A percentile compares a stretch with the other conserved stretches of the same genome.
These are phyloP conservation scores for Ryuthela nishihirai DNA, from an alignment of 2,888 invertebrate species.

Conservation along the genomic window DNA sequence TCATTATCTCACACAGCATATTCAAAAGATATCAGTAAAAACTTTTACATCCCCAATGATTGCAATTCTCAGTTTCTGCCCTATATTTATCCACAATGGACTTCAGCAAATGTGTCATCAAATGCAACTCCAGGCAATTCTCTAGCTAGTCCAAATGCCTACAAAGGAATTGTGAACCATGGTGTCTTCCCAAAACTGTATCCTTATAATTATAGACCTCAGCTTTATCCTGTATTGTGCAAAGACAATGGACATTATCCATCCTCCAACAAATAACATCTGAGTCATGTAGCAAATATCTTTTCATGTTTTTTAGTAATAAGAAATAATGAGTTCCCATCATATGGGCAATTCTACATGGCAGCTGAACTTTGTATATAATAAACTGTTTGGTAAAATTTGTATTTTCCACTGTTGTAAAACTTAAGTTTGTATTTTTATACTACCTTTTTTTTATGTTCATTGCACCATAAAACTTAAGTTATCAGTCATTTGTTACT, in stretches of 20 bases:
- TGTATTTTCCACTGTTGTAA: too few species aligned
- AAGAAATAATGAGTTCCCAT: too few species aligned
- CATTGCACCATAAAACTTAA: too few species aligned
- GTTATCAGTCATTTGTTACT: too few species aligned
- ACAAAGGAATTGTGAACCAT: slow-evolving; percentile 32
- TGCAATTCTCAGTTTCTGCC: slow-evolving; percentile 28
- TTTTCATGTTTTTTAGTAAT: too few species aligned
- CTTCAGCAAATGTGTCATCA: slow-evolving; percentile 19
- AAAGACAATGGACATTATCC: slow-evolving; percentile 38
- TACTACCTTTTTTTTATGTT: too few species aligned
- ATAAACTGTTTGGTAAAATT: too few species aligned
- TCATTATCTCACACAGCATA: slow-evolving; percentile 11
- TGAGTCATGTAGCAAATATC: too few species aligned
- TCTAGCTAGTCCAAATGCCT: slow-evolving; percentile 26
- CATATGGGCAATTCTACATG: too few species aligned
- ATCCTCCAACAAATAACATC: too few species aligned
- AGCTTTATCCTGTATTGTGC: slow-evolving; percentile 30
- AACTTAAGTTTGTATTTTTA: too few species aligned
- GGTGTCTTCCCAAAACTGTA: slow-evolving; percentile 38
- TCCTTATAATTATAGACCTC: slow-evolving; percentile 27
- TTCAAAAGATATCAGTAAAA: slow-evolving; percentile 33
- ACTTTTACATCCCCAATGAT: slow-evolving; percentile 26
- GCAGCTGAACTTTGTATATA: too few species aligned
- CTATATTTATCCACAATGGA: slow-evolving; percentile 36
- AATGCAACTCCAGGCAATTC: slow-evolving; percentile 11